Evolutionary conservation across 2,113 vertebrate species (phyloP).

Genomic region (Channa argus): DNA sequence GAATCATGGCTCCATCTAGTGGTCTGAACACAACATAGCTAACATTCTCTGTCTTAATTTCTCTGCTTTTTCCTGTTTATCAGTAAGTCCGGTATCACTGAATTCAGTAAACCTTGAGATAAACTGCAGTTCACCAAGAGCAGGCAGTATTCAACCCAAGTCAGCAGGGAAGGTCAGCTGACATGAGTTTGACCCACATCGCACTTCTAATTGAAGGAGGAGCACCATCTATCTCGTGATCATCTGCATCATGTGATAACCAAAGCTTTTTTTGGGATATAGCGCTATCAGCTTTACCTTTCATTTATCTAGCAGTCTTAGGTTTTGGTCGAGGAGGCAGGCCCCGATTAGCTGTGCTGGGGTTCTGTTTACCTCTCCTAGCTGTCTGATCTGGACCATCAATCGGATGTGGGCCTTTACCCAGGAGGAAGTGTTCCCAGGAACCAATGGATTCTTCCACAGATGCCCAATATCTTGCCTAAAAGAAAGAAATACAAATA

Average conservation of each 20-base stretch:
- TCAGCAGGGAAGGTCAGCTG: no score
- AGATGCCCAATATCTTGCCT: constrained; percentile 90
- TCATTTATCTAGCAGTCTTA: constrained; percentile 8
- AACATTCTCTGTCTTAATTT: no score
- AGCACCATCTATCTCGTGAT: not conserved
- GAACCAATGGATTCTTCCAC: constrained; percentile 88
- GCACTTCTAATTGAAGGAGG: not conserved
- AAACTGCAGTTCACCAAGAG: no score
- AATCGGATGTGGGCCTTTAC: constrained; percentile 83
- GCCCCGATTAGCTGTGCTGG: constrained; percentile 36
- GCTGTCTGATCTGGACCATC: constrained; percentile 64
- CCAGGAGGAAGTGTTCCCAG: constrained; percentile 90
- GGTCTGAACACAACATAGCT: constrained; percentile 1
- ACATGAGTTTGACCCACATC: not conserved
- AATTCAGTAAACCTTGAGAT: no score
- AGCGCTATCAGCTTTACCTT: not conserved
- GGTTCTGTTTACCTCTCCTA: constrained; percentile 55
- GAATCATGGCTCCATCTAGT: constrained; percentile 48
- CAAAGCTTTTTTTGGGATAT: not conserved
- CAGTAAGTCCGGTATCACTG: no score
- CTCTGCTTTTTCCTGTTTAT: no score
- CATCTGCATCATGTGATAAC: not conserved
- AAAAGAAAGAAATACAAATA: constrained; percentile 9
- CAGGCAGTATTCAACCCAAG: no score
- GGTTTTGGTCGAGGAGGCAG: constrained; percentile 60